These are phyloP conservation scores for Hemaris fuciformis DNA, from an alignment of 2,888 invertebrate genomes.

Conservation along the genomic window DNA sequence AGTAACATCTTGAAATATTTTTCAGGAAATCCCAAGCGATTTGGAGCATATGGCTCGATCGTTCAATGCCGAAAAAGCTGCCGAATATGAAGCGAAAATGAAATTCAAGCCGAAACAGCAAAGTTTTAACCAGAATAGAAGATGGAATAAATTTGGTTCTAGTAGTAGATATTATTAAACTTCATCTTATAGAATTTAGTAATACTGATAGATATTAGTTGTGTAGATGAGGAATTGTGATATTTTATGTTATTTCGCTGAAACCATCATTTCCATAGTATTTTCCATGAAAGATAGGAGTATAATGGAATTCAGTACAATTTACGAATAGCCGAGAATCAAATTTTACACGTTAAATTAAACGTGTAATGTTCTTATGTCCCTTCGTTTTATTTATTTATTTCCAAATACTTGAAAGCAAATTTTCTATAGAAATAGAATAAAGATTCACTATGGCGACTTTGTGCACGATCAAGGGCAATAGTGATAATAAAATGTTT, in stretches of 20 bases:
- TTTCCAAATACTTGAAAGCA: not conserved
- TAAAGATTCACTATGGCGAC: not conserved
- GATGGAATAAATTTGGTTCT: constrained; percentile 37
- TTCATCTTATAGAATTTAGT: not conserved
- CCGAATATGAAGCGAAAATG: constrained; percentile 40
- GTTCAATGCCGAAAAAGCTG: constrained; percentile 40
- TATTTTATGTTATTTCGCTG: not conserved
- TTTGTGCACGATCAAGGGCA: not conserved
- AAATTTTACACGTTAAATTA: no score
- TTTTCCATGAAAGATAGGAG: no score
- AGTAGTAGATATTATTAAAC: constrained; percentile 22
- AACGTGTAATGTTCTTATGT: no score
- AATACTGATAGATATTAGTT: not conserved
- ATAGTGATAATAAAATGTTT: not conserved
- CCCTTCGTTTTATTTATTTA: not conserved
- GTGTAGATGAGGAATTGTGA: not conserved
- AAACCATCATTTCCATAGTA: not conserved
- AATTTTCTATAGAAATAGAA: no score
- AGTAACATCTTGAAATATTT: constrained; percentile 14
- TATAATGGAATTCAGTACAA: not conserved
- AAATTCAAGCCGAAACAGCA: constrained; percentile 39
- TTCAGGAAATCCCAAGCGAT: constrained; percentile 60
- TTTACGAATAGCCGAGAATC: no score
- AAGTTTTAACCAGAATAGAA: constrained; percentile 36
- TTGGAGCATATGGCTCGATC: constrained; percentile 51